Evolutionary conservation across 2,797 vertebrate genomes (phyloP), one percentile per base, ranked within the genome.

Genomic region (Remorina albescens): DNA sequence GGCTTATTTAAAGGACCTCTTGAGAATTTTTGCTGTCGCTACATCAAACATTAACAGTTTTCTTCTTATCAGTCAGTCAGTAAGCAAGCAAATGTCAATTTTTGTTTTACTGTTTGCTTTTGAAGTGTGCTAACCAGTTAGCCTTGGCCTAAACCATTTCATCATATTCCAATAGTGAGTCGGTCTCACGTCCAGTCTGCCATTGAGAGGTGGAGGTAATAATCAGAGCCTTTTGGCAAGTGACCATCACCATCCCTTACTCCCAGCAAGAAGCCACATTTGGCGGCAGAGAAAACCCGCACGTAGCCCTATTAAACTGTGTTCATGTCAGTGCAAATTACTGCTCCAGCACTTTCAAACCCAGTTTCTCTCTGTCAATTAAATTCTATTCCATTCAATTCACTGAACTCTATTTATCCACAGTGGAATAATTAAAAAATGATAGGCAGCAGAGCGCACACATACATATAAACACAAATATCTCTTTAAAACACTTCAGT

Each of bases 1-100:
- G 21, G 16, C 5, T 57, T 60, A 61, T 75, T 71, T 67, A 19
- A 41, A 44, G 16, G 18, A 44, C 16, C 41, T 44, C 19, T 19
- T 42, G 18, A 16, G 18, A 42, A 18, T 6, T 42, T 42, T 42
- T 19, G 41, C 18, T 42, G 19, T 41, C 16, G 39, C 39, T 19
- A 44, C 18, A 19, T 44, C 13, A 6, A 34, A 34, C 32, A 44
- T 18, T 19, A 19, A 19, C 6, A 42, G 18, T 18, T 42, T 2
- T 42, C 19, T 19, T 19, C 15, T 19, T 42, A 16, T 42, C 39
- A 15, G 4, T 3, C 6, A 44, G 18, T 16, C 18, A n/a, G n/a
- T n/a, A n/a, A n/a, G 1, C 10, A 13, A 11, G 2, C 36, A 1
- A 44, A 44, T 19, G 18, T 44, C 41, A 19, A 2, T 18, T 19